Evolutionary conservation across 2,797 vertebrate species (phyloP).

Genomic region (Microchirus variegatus): DNA sequence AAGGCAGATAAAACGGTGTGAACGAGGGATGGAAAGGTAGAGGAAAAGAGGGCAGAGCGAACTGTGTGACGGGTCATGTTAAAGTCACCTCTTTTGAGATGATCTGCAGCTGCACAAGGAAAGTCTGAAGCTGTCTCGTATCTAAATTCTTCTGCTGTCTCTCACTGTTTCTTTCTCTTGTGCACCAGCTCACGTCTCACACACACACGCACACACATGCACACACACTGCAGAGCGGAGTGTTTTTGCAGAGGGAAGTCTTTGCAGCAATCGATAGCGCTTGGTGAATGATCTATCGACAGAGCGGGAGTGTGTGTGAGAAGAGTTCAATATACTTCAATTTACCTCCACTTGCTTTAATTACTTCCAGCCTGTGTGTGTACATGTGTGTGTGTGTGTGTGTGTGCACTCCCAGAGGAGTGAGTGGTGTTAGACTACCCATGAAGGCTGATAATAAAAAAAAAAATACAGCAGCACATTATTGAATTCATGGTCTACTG

Average conservation of each 20-base stretch:
- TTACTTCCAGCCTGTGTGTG: slow-evolving; percentile 67
- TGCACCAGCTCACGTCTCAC: slow-evolving; percentile 15
- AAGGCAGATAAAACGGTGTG: not conserved
- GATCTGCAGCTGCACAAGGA: slow-evolving; percentile 15
- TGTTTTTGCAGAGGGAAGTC: slow-evolving; percentile 59
- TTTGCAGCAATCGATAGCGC: slow-evolving; percentile 67
- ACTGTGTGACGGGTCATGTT: no score
- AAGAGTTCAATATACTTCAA: slow-evolving; percentile 82
- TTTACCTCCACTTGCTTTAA: slow-evolving; percentile 81
- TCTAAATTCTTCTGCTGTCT: slow-evolving; percentile 5
- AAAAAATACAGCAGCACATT: slow-evolving; percentile 55
- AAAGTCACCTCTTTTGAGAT: slow-evolving; percentile 10
- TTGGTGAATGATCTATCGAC: slow-evolving; percentile 74
- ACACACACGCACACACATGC: slow-evolving; percentile 11
- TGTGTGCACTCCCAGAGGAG: slow-evolving; percentile 35
- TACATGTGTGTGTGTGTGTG: slow-evolving; percentile 32
- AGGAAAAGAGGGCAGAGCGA: not conserved
- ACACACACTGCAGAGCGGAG: slow-evolving; percentile 47
- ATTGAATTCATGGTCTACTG: slow-evolving; percentile 51
- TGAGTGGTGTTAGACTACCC: slow-evolving; percentile 42
- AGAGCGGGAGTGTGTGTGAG: slow-evolving; percentile 66
- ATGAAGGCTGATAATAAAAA: slow-evolving; percentile 63
- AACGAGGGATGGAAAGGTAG: not conserved
- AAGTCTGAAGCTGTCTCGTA: not conserved
- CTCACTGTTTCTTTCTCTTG: slow-evolving; percentile 1